phyloP scores from a whole-genome alignment of 2,888 invertebrate species.

The Calameuta pallipes region DNA sequence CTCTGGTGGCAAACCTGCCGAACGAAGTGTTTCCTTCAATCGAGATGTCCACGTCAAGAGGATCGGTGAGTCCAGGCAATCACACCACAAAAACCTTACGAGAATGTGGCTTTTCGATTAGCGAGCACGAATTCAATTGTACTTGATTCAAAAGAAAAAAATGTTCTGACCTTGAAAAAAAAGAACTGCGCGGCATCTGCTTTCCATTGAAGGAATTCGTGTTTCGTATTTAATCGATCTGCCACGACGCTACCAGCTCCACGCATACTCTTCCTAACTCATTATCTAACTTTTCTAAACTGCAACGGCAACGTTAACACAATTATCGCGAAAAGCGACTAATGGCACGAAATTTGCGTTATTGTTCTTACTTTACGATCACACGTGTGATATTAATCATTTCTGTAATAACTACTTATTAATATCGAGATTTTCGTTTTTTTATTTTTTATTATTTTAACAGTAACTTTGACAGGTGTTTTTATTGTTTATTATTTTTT shows the following conservation, averaged over 20 bases:
- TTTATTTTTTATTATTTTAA: not conserved
- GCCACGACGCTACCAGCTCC: conserved; percentile 20
- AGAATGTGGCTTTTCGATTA: conserved; percentile 20
- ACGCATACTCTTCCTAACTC: conserved; percentile 46
- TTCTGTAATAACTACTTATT: conserved; percentile 26
- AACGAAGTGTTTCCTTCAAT: conserved; percentile 87
- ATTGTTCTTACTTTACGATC: conserved; percentile 16
- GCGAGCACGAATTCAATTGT: not conserved
- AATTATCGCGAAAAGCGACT: conserved; percentile 40
- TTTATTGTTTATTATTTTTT: not conserved
- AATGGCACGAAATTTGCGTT: conserved; percentile 46
- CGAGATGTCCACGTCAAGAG: conserved; percentile 91
- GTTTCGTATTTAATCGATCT: not conserved
- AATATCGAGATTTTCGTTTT: conserved; percentile 10
- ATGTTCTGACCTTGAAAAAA: not conserved
- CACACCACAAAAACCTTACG: conserved; percentile 50
- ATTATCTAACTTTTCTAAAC: conserved; percentile 47
- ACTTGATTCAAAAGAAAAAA: not conserved
- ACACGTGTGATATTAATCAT: conserved; percentile 30
- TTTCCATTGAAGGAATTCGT: not conserved
- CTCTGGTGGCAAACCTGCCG: conserved; percentile 68
- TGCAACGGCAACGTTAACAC: conserved; percentile 35
- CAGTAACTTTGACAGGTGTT: not conserved
- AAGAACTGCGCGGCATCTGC: not conserved
- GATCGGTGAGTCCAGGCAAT: conserved; percentile 78